phyloP scores from a whole-genome alignment of 1,140 invertebrate genomes.

The Potamilus streckersoni region DNA sequence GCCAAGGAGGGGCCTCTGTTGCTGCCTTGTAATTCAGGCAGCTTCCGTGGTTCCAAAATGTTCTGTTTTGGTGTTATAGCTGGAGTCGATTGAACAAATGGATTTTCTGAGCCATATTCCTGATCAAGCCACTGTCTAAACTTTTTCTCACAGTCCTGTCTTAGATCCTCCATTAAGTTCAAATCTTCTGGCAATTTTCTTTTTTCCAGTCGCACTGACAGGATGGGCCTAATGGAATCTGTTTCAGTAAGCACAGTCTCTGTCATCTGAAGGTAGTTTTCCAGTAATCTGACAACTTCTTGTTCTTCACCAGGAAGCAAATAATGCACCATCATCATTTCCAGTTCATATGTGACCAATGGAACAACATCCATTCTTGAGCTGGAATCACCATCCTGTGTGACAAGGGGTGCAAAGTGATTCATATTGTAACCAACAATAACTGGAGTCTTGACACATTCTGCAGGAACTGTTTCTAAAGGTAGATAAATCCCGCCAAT shows the following conservation, averaged over 20 bases:
- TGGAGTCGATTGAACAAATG: not conserved
- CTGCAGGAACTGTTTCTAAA: conserved; percentile 76
- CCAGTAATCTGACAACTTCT: conserved; percentile 40
- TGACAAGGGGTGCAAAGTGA: conserved; percentile 83
- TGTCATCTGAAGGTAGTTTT: conserved; percentile 50
- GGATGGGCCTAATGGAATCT: conserved; percentile 29
- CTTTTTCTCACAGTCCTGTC: conserved; percentile 32
- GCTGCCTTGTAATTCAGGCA: too few relatives aligned
- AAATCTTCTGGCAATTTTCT: conserved; percentile 35
- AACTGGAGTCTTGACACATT: conserved; percentile 72
- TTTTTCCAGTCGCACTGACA: conserved; percentile 37
- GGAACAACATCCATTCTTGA: conserved; percentile 39
- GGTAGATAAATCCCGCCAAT: conserved; percentile 89
- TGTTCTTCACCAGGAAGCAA: conserved; percentile 50
- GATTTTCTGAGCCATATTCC: not conserved
- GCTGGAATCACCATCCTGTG: conserved; percentile 20
- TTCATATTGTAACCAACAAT: conserved; percentile 86
- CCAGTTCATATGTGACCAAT: conserved; percentile 43
- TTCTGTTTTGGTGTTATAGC: not conserved
- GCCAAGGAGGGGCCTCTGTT: too few relatives aligned
- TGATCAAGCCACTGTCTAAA: conserved; percentile 1
- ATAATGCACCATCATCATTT: conserved; percentile 48
- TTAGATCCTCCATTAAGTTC: conserved; percentile 41
- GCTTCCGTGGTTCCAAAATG: not conserved
- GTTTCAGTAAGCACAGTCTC: conserved; percentile 39